A percentile compares a stretch with the other conserved stretches of the same genome.
Evolutionary conservation across 2,113 vertebrate genomes (phyloP).

Genomic region (Etheostoma cragini): DNA sequence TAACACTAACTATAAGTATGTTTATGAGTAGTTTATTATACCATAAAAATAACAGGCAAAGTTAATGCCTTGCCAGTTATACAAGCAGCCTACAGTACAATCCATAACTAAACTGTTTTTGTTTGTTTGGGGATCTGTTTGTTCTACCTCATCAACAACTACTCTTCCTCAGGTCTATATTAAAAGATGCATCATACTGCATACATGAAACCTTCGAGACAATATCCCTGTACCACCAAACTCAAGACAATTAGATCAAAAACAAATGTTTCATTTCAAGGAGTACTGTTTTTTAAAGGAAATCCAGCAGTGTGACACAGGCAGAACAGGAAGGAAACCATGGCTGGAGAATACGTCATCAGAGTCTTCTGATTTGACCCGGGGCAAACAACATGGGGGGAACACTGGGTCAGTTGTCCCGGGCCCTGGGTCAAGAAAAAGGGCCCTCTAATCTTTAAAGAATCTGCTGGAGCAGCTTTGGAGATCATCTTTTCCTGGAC

Average conservation of each 20-base stretch:
- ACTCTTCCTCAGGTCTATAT: slow-evolving; percentile 1
- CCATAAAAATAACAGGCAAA: background rate
- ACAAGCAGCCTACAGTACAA: background rate
- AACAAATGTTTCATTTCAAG: background rate
- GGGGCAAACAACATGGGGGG: no score
- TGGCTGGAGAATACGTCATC: slow-evolving; percentile 19
- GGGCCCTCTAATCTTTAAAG: no score
- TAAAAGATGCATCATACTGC: background rate
- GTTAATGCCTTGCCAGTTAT: background rate
- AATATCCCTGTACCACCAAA: background rate
- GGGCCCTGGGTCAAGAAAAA: no score
- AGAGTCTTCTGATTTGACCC: background rate
- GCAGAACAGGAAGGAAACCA: slow-evolving; percentile 43
- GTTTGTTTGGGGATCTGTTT: slow-evolving; percentile 3
- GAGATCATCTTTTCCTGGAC: no score
- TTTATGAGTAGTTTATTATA: background rate
- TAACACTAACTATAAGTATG: slow-evolving; percentile 1
- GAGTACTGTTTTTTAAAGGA: slow-evolving; percentile 37
- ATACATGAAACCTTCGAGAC: background rate
- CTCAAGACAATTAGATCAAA: background rate
- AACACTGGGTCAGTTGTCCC: no score
- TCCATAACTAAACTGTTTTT: background rate
- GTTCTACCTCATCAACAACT: slow-evolving; percentile 5
- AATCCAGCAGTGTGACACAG: slow-evolving; percentile 13
- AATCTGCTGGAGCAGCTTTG: no score